Base-by-base conservation (phyloP, 2,797 vertebrate genomes). In the Lepidocolaptes lacrymiger region DNA sequence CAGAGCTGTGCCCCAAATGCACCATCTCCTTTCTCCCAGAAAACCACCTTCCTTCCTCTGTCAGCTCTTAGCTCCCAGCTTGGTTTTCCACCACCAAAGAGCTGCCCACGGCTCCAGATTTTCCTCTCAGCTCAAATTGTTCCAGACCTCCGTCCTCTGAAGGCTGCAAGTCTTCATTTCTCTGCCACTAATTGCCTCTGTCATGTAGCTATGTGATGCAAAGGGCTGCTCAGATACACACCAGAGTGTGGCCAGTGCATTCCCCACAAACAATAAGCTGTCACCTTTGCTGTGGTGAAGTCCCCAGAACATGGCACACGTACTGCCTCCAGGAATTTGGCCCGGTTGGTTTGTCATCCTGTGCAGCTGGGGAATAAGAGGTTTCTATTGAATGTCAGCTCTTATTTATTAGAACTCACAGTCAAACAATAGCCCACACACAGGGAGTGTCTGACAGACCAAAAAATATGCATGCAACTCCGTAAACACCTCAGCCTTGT, bases 401-500 rank as follows among this genome's bases (percentile, higher is more conserved):
- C 94, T 95, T 96, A 91, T 96, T 95, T 92, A 94, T 96, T 96
- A 85, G 82, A 94, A 96, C 77, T 97, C 78, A 72, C 87, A 94
- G 72, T 90, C 55, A 94, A 92, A 97, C 96, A 97, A 96, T 97
- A 76, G 95, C 85, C 96, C 97, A 97, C 95, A 96, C 93, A 97
- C 85, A 90, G 91, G 76, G 96, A 96, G 69, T 67, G 85, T 76
- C 95, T 92, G 90, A 87, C 75, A 73, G 82, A 59, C 80, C 1
- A 14, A 78, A 90, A 96, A 85, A 83, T 63, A 74, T 61, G 68
- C 63, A 71, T 14, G 12, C 76, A 88, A 91, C 76, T 85, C 83
- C 0, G 18, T 94, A 91, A 96, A 95, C 74, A 96, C 95, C 77
- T 96, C 85, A 59, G 75, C 82, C 81, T 91, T 94, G 76, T 11